Base-by-base conservation (phyloP, 1,140 invertebrate genomes). In the Platorchestia sp. region DNA sequence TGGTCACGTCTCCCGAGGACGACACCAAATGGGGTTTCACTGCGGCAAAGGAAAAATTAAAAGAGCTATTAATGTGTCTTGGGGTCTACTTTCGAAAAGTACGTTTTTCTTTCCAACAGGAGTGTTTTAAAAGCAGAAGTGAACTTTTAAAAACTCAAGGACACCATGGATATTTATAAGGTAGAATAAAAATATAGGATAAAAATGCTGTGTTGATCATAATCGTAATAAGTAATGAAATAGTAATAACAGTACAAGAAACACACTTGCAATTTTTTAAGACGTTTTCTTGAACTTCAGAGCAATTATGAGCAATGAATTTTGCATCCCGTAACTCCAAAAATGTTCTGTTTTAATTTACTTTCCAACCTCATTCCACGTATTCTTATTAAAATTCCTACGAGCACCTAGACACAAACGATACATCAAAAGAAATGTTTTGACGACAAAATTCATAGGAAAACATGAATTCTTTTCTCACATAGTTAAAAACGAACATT, bases 1-100 rank as follows among this genome's bases (percentile, higher is more conserved):
- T 98, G 27, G 98, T 98, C 96, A 98, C 97, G 43, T 95, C 95
- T 40, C 96, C 96, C 6, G 96, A 96, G 6, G 96, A 96, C 0
- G 96, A 96, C 86, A 96, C 96, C 95, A 96, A 86, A 95, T 96
- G 96, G 16, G 96, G 96, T 43, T 96, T 95, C 51, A 96, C 96
- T 96, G 95, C 44, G 41, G 43, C 14, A 91, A 42, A 10, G 14
- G 36, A 93, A 93, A 47, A 93, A 93, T 45, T 44, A 40, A 47
- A 89, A 42, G 41, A 19, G 43, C 36, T 75, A 22, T 3, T 1
- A 22, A 75, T 10, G 14, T 75, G 59, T 75, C 59, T 3, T 36
- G 59, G 36, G 59, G 36, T 3, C 3, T 10, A 22, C 1, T 75
- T 10, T 3, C 14, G 36, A 36, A 22, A 19, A 75, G 27, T 75